phyloP scores from a whole-genome alignment of 2,797 vertebrate species.

The Diplodus puntazzo region DNA sequence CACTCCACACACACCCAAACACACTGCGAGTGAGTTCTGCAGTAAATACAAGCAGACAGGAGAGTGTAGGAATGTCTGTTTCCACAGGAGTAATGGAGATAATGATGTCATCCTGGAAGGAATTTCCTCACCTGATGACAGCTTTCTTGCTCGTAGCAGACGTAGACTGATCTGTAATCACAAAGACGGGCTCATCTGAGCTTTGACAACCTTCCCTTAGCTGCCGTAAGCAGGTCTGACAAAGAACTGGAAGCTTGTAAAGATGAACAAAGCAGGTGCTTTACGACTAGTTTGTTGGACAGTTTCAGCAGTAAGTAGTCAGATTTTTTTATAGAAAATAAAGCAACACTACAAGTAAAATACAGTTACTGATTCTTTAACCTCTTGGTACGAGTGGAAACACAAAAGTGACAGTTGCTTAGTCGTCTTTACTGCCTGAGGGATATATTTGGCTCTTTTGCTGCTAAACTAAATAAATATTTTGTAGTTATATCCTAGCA shows the following conservation, averaged over 20 bases:
- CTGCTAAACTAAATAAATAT: too few relatives aligned
- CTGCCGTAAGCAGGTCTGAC: not conserved
- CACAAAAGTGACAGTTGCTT: too few relatives aligned
- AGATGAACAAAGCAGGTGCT: too few relatives aligned
- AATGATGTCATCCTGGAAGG: slow-evolving; percentile 57
- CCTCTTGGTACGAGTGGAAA: too few relatives aligned
- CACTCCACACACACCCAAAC: slow-evolving; percentile 2
- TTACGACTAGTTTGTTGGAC: too few relatives aligned
- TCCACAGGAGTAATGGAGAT: slow-evolving; percentile 50
- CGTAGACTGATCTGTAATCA: slow-evolving; percentile 20
- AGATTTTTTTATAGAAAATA: too few relatives aligned
- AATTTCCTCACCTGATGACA: slow-evolving; percentile 64
- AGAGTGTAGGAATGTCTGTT: slow-evolving; percentile 41
- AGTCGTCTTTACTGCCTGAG: too few relatives aligned
- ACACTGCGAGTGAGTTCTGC: not conserved
- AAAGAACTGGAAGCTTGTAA: not conserved
- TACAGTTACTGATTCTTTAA: too few relatives aligned
- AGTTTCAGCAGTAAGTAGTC: too few relatives aligned
- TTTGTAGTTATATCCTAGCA: too few relatives aligned
- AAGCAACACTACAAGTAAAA: too few relatives aligned
- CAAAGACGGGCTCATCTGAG: not conserved
- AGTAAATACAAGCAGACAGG: slow-evolving; percentile 24
- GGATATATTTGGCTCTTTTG: too few relatives aligned
- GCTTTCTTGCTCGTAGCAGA: slow-evolving; percentile 37
- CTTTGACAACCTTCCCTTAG: not conserved